Conservation (phyloP, 2,797 vertebrate species). For the Podarcis siculus region DNA sequence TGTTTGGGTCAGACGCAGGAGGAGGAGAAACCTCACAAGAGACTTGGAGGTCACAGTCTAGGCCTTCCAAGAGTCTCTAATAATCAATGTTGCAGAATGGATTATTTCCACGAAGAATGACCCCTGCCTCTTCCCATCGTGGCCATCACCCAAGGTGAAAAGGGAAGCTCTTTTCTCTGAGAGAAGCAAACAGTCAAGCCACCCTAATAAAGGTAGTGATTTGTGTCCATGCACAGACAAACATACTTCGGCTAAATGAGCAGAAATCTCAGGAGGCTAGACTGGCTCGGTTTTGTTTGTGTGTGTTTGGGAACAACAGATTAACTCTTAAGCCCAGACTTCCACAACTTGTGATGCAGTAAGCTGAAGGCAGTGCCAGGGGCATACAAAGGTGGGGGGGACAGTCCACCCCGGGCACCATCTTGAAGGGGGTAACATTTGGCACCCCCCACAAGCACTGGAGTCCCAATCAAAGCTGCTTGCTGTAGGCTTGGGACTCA, state of each 20-base stretch:
- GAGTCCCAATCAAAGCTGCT: too few relatives aligned
- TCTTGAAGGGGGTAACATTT: too few relatives aligned
- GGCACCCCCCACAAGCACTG: too few relatives aligned
- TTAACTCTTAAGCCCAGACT: neutral
- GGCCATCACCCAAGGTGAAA: neutral
- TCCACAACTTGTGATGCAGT: neutral
- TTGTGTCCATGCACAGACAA: neutral
- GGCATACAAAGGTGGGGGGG: too few relatives aligned
- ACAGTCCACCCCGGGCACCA: too few relatives aligned
- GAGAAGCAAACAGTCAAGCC: fast-evolving
- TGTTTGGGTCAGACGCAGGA: neutral
- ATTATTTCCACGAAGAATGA: neutral
- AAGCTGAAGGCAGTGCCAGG: neutral
- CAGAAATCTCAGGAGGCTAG: neutral
- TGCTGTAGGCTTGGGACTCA: too few relatives aligned
- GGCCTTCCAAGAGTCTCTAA: neutral
- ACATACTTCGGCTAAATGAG: neutral
- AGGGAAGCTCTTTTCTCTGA: fast-evolving
- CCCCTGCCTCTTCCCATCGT: neutral
- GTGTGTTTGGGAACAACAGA: neutral
- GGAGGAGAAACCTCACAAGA: neutral
- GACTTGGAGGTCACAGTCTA: neutral
- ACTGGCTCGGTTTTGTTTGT: neutral
- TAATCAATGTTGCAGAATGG: neutral
- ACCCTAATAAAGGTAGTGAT: neutral